Percentiles rank a stretch among this genome's conserved stretches.
Evolutionary conservation across 64 coral and sea anemone species (phyloP).

Genomic region (Acropora yongei): DNA sequence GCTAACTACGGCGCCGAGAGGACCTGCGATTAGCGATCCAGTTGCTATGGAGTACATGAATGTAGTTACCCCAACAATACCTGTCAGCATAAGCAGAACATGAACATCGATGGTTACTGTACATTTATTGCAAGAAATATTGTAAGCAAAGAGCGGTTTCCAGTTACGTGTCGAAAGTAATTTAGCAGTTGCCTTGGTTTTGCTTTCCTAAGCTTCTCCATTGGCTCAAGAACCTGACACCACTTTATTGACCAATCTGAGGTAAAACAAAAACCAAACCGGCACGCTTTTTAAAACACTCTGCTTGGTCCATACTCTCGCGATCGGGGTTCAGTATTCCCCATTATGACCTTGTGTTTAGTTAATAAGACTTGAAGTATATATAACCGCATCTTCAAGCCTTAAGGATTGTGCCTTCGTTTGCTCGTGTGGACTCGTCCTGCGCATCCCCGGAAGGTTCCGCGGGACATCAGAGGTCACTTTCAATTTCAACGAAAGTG

Average conservation of each 20-base stretch:
- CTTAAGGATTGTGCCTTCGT: neutral
- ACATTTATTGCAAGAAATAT: constrained; percentile 20
- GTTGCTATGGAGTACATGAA: constrained; percentile 14
- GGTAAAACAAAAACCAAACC: neutral
- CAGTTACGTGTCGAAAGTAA: neutral
- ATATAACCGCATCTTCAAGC: neutral
- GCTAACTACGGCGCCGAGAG: constrained; percentile 13
- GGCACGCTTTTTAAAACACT: neutral
- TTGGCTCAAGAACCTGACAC: neutral
- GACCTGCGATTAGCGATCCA: constrained; percentile 14
- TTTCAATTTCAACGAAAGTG: too few species aligned
- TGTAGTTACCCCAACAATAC: constrained; percentile 21
- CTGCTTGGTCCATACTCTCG: constrained; percentile 3
- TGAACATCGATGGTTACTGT: constrained; percentile 10
- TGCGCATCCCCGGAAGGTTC: neutral
- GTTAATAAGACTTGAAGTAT: neutral
- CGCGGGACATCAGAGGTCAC: too few species aligned
- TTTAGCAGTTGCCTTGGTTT: constrained; percentile 16
- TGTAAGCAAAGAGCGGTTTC: constrained; percentile 12
- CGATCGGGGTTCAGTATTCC: neutral
- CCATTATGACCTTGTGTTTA: neutral
- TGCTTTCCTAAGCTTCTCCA: neutral
- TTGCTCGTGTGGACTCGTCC: neutral
- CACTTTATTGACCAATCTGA: neutral
- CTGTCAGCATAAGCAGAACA: constrained; percentile 9